Evolutionary conservation across 1,140 invertebrate genomes (phyloP), one percentile per base, ranked within the genome.

Genomic region (Zaprionus inermis): DNA sequence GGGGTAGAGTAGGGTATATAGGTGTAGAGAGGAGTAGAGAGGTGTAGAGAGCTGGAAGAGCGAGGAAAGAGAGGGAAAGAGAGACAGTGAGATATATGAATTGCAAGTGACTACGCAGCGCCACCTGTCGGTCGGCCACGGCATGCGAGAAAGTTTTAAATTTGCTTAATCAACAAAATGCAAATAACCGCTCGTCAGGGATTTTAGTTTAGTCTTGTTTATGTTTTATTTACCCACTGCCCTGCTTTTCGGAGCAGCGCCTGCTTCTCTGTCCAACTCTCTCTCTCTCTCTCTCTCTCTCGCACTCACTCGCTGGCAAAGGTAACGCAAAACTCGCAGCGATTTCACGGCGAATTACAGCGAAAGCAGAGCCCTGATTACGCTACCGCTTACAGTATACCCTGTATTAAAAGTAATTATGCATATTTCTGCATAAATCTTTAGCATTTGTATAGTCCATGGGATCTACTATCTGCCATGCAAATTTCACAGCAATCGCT

Each of bases 81-180:
- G 11, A 16, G 38, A 41, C 14, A n/a, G 36, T 0, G 36, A 11
- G 38, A n/a, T 24, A 65, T 56, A 65, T 65, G 63, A 65, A 56
- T 65, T 67, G 55, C 32, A 57, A 57, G 28, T 36, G 55, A 32
- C 55, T 57, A 30, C 30, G 32, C 55, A 67, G 36, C 72, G 72
- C 72, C 72, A 74, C 67, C 72, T 74, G 72, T 64, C 72, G 65
- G 65, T 60, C 32, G 64, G 11, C 20, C 30, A 11, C 24, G 57
- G 12, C 6, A 69, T 70, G 72, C 51, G 55, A 44, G 38, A 60
- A 78, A 78, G 66, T 78, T 78, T 75, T 71, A 75, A 78, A 76
- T 78, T 78, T 72, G 76, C 76, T 78, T 78, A 76, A 78, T 78
- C 76, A 78, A 78, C 72, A 75, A 78, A 78, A 78, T 76, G 76